Base-by-base conservation (phyloP, 1,140 invertebrate species). In the Orussus abietinus region DNA sequence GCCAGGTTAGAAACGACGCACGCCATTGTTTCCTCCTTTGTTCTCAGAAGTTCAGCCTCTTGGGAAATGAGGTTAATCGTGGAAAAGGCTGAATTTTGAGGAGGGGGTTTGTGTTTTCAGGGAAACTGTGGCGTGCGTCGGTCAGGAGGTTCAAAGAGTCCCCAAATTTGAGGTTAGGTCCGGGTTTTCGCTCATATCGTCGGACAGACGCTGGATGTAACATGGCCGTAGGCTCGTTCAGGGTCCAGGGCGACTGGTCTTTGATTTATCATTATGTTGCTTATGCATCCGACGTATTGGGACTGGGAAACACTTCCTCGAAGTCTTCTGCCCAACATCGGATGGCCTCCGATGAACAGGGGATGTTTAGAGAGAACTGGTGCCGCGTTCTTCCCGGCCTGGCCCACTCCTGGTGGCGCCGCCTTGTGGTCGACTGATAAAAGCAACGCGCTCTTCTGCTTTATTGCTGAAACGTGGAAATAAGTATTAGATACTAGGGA, bases 341-440 rank as follows among this genome's bases (percentile, higher is more conserved):
- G 83, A 66, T 95, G 84, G 0, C 93, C 92, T 21, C 95, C 95
- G 51, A 98, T 76, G 64, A 86, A 98, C 1, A 98, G 68, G 0
- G 90, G 85, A 52, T 91, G 83, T 18, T 82, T 85, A 0, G 92
- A 93, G 45, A 90, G 81, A 0, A 90, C 87, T 1, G 80, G 78
- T 1, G 77, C 75, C 1, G 79, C 75, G 30, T 77, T 80, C 30
- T 76, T 76, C 21, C 66, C 62, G 10, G n/a, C n/a, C n/a, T n/a
- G n/a, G n/a, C 88, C 86, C n/a, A 86, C 77, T 4, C 81, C 78
- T 5, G 84, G 72, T 38, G 82, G 64, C 3, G 80, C 73, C 55
- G 80, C 77, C 41, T 82, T 75, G 25, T 85, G 84, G 65, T 96
- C 89, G 1, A 95, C 87, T 0, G 81, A 81, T 6, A 96, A 62